Base-by-base conservation (phyloP, 2,888 invertebrate species). In the Griposia aprilina region DNA sequence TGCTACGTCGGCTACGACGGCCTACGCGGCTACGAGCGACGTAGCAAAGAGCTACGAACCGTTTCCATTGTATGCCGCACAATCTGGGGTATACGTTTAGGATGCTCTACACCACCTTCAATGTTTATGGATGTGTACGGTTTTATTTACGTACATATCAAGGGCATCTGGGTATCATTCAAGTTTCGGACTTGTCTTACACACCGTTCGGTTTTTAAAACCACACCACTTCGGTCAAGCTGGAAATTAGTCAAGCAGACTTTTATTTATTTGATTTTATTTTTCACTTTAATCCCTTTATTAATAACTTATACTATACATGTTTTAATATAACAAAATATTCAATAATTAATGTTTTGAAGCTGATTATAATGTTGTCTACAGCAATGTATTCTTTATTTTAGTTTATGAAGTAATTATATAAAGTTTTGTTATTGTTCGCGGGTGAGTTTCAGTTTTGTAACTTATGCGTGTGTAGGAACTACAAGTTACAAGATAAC, bases 351-450 rank as follows among this genome's bases (percentile, higher is more conserved):
- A 20, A n/a, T 23, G 7, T 69, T 55, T 71, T 23, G n/a, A 15
- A 13, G 1, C n/a, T 50, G 1, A 57, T 30, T 17, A 65, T 30
- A 26, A 52, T 30, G n/a, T 66, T 26, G 15, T 74, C 7, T 66
- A 50, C 48, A 41, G 20, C 20, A 15, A 41, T 41, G 67, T 63
- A 26, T 65, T 48, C 30, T 77, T 69, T 45, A 67, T 50, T 70
- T 67, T 50, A 45, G 23, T 59, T 66, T 74, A 66, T 50, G 26
- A 45, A 74, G 30, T 66, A 74, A 82, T 48, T 73, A 52, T 57
- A 68, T 30, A 65, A 82, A 78, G 65, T 78, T 85, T 78, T 70
- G 41, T 73, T 76, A 74, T 71, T 70, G 50, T 78, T 82, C 60
- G 65, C 30, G 17, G 2, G 36, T 36, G 15, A 72, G 59, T 50